phyloP scores from a whole-genome alignment of 2,888 invertebrate species.

The Malthinus seriepunctatus region DNA sequence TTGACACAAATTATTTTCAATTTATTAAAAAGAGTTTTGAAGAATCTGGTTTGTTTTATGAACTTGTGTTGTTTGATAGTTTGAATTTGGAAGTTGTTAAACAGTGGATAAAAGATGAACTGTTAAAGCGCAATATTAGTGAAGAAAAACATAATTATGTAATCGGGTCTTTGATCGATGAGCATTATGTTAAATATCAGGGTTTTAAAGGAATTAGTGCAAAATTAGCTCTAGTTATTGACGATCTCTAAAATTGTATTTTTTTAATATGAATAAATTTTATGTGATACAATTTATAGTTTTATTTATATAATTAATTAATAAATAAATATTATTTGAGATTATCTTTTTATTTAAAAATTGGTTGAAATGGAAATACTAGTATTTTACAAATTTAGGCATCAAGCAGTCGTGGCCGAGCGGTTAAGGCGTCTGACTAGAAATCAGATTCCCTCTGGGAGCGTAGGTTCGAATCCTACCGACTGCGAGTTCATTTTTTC shows the following conservation, averaged over 20 bases:
- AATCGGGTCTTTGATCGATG: conserved; percentile 32
- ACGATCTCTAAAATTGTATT: neutral
- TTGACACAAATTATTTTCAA: conserved; percentile 33
- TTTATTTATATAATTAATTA: too few relatives aligned
- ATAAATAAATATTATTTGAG: too few relatives aligned
- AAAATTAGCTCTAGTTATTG: conserved; percentile 29
- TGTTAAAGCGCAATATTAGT: conserved; percentile 29
- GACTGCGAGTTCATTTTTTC: conserved; percentile 62
- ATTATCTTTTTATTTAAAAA: too few relatives aligned
- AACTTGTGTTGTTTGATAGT: conserved; percentile 39
- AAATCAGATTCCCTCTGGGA: conserved; percentile 90
- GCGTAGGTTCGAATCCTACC: conserved; percentile 90
- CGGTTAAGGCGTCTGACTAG: conserved; percentile 89
- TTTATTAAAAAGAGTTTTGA: conserved; percentile 35
- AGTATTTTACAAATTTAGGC: too few relatives aligned
- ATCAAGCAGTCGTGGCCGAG: conserved; percentile 78
- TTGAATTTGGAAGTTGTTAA: conserved; percentile 34
- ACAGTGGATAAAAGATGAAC: conserved; percentile 36
- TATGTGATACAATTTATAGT: too few relatives aligned
- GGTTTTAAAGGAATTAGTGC: conserved; percentile 41
- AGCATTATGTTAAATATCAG: conserved; percentile 35
- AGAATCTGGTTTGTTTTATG: conserved; percentile 29
- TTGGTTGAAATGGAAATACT: too few relatives aligned
- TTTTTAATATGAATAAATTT: too few relatives aligned
- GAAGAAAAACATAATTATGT: conserved; percentile 23